phyloP scores from a whole-genome alignment of 2,888 invertebrate genomes.

The Tenthredo scrophulariae region DNA sequence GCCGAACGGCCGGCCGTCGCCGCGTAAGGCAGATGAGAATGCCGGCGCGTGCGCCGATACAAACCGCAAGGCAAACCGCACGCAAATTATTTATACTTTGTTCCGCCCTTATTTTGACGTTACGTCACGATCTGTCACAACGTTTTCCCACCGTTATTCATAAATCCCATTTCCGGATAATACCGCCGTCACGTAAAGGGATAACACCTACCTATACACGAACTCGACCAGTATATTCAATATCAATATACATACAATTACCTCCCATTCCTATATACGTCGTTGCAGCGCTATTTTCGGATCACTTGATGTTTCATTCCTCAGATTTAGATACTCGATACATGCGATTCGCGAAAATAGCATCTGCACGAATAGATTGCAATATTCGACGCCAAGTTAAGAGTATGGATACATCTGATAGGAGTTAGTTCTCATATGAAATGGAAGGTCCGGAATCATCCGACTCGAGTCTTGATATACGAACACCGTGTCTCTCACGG shows the following conservation, averaged over 20 bases:
- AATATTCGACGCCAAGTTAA: neutral
- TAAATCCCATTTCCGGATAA: constrained; percentile 11
- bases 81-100: constrained; percentile 72
- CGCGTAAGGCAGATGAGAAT: constrained; percentile 19
- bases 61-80: constrained; percentile 73
- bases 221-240: neutral
- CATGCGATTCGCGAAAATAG: neutral
- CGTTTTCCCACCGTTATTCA: constrained; percentile 12
- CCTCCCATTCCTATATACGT: neutral
- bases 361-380: neutral
- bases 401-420: neutral
- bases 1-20: constrained; percentile 24
- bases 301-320: neutral
- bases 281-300: neutral
- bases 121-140: constrained; percentile 60
- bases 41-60: constrained; percentile 70
- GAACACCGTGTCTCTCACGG: constrained; percentile 50
- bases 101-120: constrained; percentile 65
- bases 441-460: constrained; percentile 14
- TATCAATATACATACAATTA: neutral
- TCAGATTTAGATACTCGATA: constrained; percentile 2
- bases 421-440: neutral
- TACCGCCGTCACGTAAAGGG: constrained; percentile 10
- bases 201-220: neutral
- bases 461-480: neutral